Evolutionary conservation across 1,140 invertebrate species (phyloP).

Genomic region (Vanessa tameamea): DNA sequence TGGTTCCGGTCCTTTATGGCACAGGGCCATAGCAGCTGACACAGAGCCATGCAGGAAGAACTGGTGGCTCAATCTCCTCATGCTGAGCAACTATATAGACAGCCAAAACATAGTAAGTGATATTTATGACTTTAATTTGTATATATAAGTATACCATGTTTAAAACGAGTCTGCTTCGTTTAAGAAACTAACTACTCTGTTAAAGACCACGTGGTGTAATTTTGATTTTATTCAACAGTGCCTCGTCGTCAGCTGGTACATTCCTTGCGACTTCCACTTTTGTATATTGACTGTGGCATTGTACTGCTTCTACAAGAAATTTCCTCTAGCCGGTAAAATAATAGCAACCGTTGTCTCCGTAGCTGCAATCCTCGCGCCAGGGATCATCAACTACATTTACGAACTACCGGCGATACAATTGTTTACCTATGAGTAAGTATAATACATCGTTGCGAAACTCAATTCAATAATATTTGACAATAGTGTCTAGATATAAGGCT

Average conservation of each 20-base stretch:
- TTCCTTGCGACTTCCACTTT: conserved; percentile 89
- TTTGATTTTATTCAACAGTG: conserved; percentile 79
- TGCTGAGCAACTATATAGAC: conserved; percentile 82
- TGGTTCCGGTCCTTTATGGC: conserved; percentile 67
- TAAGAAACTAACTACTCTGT: no score
- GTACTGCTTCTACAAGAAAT: conserved; percentile 76
- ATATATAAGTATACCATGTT: no score
- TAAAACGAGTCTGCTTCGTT: no score
- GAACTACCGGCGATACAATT: conserved; percentile 74
- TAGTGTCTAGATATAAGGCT: no score
- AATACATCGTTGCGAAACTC: background rate
- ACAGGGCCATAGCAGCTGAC: conserved; percentile 55
- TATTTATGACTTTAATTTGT: background rate
- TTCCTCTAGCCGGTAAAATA: conserved; percentile 47
- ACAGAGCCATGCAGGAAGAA: conserved; percentile 81
- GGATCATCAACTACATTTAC: conserved; percentile 74
- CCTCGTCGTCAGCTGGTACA: conserved; percentile 87
- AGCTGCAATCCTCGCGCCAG: conserved; percentile 68
- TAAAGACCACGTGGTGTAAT: no score
- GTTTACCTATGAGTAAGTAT: conserved; percentile 79
- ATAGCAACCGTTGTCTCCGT: conserved; percentile 47
- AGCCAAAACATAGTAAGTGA: conserved; percentile 62
- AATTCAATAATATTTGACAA: no score
- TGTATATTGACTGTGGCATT: conserved; percentile 84
- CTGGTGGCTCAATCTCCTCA: conserved; percentile 86